Base-by-base conservation (phyloP, 2,888 invertebrate genomes). In the Noctua janthina region DNA sequence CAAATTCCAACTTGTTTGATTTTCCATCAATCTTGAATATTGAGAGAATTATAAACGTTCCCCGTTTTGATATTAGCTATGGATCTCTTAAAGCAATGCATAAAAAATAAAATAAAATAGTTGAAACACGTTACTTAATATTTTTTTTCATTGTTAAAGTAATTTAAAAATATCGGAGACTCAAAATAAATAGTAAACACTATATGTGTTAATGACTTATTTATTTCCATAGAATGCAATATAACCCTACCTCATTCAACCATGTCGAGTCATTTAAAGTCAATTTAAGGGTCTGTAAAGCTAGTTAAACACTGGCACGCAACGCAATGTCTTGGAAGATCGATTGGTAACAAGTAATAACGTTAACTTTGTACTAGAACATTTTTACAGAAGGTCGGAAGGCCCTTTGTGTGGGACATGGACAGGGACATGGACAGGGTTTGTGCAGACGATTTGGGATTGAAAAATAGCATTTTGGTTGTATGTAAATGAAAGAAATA, bases 281-380 rank as follows among this genome's bases (percentile, higher is more conserved):
- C 78, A 87, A 86, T 84, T 87, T 82, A 76, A 84, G 75, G 73
- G 64, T 68, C 49, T 62, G 54, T 76, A 74, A 74, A 87, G 82
- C 77, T 83, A 86, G 83, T 87, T 85, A 84, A 82, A 78, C 39
- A 78, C 56, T 76, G 74, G 72, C 91, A 91, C 88, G 90, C 88
- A 81, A 91, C 73, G 39, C 29, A 78, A 81, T 87, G 84, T 86
- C 78, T 74, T 69, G 73, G 64, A 82, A 85, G 83, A 88, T 90
- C 85, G 83, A 90, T 91, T 73, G 62, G 79, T 78, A 74, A 82
- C 51, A 62, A 76, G 75, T 81, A 84, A 85, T 80, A 81, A 83
- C 46, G 75, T 83, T 85, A 85, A 83, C 76, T 74, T 86, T 68
- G 71, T 67, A 56, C 68, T 51, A 43, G n/a, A 80, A 84, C 68